Percentiles rank a stretch among this genome's conserved stretches.
Evolutionary conservation across 1,140 invertebrate genomes (phyloP).

Genomic region (Bemisia tabaci): DNA sequence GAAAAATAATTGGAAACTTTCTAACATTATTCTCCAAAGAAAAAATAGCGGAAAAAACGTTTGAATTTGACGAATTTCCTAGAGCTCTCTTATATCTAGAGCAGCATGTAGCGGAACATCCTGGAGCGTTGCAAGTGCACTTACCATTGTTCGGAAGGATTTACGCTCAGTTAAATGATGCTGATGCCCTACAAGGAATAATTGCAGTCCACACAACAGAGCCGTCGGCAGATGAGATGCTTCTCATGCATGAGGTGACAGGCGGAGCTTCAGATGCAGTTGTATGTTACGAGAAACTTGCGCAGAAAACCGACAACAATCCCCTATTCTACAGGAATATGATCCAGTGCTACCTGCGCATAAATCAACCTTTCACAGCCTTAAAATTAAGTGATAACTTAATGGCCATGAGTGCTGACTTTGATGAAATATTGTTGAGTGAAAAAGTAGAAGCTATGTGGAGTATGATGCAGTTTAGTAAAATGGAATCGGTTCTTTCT

Average conservation of each 20-base stretch:
- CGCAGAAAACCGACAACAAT: conserved; percentile 34
- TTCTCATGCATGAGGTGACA: conserved; percentile 55
- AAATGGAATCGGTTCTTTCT: conserved; percentile 46
- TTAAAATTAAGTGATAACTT: conserved; percentile 47
- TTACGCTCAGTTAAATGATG: conserved; percentile 58
- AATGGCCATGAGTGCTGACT: conserved; percentile 30
- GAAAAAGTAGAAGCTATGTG: conserved; percentile 73
- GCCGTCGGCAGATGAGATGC: conserved; percentile 35
- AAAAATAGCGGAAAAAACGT: conserved; percentile 51
- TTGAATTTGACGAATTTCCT: conserved; percentile 53
- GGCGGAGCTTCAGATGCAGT: conserved; percentile 51
- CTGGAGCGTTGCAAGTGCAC: conserved; percentile 41
- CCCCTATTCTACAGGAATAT: conserved; percentile 34
- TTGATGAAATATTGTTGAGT: conserved; percentile 37
- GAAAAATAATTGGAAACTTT: conserved; percentile 30
- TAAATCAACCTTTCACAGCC: conserved; percentile 63
- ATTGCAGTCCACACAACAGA: conserved; percentile 44
- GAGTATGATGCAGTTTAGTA: conserved; percentile 69
- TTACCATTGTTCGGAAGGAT: conserved; percentile 39
- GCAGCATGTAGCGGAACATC: conserved; percentile 44
- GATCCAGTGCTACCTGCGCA: conserved; percentile 56
- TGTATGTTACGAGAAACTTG: conserved; percentile 57
- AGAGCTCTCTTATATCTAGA: conserved; percentile 59
- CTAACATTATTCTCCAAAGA: conserved; percentile 45
- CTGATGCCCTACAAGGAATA: conserved; percentile 58